Percentiles rank a stretch among this genome's conserved stretches.
These are phyloP conservation scores for Euphonia xanthogaster DNA, from an alignment of 2,797 vertebrate species.

Conservation along the genomic window DNA sequence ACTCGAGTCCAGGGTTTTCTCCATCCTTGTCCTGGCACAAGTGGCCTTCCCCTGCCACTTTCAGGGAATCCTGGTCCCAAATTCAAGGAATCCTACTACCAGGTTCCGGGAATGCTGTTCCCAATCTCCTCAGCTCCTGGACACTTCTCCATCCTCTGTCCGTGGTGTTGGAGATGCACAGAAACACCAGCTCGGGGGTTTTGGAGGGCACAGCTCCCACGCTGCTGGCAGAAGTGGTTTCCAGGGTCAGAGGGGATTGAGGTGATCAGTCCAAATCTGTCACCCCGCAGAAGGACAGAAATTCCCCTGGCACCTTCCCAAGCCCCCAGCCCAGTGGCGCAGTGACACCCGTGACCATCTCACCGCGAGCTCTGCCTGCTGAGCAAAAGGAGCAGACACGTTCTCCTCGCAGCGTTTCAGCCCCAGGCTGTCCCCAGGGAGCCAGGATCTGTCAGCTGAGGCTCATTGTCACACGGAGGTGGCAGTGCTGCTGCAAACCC, in stretches of 20 bases:
- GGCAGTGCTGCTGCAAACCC: neutral
- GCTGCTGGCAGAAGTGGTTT: neutral
- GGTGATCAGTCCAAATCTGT: neutral
- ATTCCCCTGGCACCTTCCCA: neutral
- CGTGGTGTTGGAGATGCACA: rapidly evolving
- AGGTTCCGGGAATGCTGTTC: neutral
- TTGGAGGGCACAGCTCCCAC: neutral
- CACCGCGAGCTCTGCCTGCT: rapidly evolving
- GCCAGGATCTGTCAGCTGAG: neutral
- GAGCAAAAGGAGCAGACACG: rapidly evolving
- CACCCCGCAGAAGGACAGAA: neutral
- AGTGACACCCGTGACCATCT: rapidly evolving
- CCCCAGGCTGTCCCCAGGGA: neutral
- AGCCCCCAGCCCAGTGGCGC: neutral
- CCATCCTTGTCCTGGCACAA: neutral
- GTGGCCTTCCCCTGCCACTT: rapidly evolving
- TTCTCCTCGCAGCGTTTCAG: rapidly evolving
- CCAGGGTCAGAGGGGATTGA: rapidly evolving
- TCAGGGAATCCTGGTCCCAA: neutral
- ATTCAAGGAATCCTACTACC: neutral
- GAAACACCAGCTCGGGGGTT: rapidly evolving
- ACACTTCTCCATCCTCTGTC: rapidly evolving
- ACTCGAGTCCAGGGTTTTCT: neutral
- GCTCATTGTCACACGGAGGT: rapidly evolving
- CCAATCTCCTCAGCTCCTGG: neutral